These are phyloP conservation scores for Epinephelus malabaricus DNA, from an alignment of 2,797 vertebrate species.

Conservation along the genomic window DNA sequence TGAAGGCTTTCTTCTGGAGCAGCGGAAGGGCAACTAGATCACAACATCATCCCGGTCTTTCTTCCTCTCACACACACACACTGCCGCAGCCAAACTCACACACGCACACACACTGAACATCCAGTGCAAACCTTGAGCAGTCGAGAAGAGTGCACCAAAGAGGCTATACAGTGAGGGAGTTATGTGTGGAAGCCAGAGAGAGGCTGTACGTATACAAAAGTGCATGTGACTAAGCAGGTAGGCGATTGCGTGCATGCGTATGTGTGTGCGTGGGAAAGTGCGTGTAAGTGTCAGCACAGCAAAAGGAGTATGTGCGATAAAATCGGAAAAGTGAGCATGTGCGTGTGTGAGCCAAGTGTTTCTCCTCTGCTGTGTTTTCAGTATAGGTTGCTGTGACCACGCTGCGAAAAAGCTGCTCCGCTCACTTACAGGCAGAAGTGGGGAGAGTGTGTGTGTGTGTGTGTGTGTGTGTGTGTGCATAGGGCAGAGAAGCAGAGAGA, in stretches of 20 bases:
- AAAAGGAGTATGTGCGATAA: slow-evolving; percentile 15
- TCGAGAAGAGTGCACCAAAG: slow-evolving; percentile 47
- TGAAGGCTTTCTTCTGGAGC: slow-evolving; percentile 55
- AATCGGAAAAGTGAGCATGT: slow-evolving; percentile 24
- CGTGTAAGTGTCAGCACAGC: slow-evolving; percentile 38
- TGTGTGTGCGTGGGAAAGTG: neutral
- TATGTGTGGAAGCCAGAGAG: slow-evolving; percentile 39
- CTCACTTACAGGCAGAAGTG: slow-evolving; percentile 46
- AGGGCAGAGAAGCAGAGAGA: slow-evolving; percentile 13
- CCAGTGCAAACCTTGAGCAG: slow-evolving; percentile 49
- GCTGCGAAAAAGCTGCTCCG: slow-evolving; percentile 59
- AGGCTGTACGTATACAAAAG: slow-evolving; percentile 23
- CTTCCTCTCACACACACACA: slow-evolving; percentile 25
- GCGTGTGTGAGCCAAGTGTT: slow-evolving; percentile 47
- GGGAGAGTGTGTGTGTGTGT: slow-evolving; percentile 17
- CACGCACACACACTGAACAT: slow-evolving; percentile 26
- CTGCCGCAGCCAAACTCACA: slow-evolving; percentile 38
- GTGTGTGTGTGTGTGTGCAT: slow-evolving; percentile 21
- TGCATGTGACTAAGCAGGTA: slow-evolving; percentile 40
- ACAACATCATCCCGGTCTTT: slow-evolving; percentile 41
- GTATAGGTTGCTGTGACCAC: slow-evolving; percentile 52
- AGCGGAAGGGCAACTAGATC: slow-evolving; percentile 53
- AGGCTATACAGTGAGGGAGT: slow-evolving; percentile 37
- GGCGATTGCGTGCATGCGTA: neutral
- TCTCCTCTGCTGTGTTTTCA: slow-evolving; percentile 56